Evolutionary conservation across 2,888 invertebrate species (phyloP).

Genomic region (Drosophila mulleri): DNA sequence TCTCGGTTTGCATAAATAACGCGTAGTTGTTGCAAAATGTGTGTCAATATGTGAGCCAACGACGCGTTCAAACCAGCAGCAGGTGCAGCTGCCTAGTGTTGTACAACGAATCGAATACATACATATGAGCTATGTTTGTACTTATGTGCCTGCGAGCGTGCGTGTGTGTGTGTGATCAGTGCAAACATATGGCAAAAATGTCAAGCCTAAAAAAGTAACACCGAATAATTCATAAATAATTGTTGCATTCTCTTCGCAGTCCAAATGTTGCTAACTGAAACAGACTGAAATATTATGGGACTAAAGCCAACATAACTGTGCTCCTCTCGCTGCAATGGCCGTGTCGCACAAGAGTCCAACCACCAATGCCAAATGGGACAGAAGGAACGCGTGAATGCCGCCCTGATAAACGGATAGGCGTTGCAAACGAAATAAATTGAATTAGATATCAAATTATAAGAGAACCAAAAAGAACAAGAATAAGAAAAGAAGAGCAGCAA

Average conservation of each 20-base stretch:
- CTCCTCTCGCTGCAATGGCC: not conserved
- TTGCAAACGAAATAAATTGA: slow-evolving; percentile 25
- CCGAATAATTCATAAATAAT: slow-evolving; percentile 19
- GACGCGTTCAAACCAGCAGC: slow-evolving; percentile 55
- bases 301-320: slow-evolving; percentile 19
- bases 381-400: slow-evolving; percentile 52
- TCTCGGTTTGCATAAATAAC: slow-evolving; percentile 56
- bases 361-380: slow-evolving; percentile 70
- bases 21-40: slow-evolving; percentile 68
- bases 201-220: not conserved
- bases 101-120: slow-evolving; percentile 45
- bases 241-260: slow-evolving; percentile 63
- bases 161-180: slow-evolving; percentile 34
- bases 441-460: slow-evolving; percentile 32
- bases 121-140: slow-evolving; percentile 15
- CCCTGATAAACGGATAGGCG: slow-evolving; percentile 47
- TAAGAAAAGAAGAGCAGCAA: not conserved
- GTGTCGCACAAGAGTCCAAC: slow-evolving; percentile 19
- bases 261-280: slow-evolving; percentile 26
- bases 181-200: slow-evolving; percentile 68
- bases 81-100: slow-evolving; percentile 73
- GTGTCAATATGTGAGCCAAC: slow-evolving; percentile 66
- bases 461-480: not conserved
- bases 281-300: slow-evolving; percentile 30
- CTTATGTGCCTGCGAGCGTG: not conserved